These are phyloP conservation scores for Sarcophaga carnaria DNA, from an alignment of 2,888 invertebrate genomes.

Conservation along the genomic window DNA sequence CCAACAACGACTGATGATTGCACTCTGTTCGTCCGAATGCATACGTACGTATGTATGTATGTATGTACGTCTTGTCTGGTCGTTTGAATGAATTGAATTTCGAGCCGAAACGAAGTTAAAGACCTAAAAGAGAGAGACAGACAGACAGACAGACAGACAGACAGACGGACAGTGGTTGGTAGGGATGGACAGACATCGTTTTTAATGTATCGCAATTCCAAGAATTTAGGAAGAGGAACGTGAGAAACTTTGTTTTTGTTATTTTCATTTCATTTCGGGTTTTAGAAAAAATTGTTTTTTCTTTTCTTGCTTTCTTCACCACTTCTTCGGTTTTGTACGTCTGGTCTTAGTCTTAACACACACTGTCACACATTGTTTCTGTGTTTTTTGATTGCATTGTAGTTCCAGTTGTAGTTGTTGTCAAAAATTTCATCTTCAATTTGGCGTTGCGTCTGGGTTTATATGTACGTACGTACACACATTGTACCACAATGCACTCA, in stretches of 20 bases:
- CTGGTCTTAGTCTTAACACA: too few relatives aligned
- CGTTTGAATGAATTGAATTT: constrained; percentile 58
- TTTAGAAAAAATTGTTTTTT: constrained; percentile 63
- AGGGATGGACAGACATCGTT: constrained; percentile 78
- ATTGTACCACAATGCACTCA: not conserved
- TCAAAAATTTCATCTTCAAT: constrained; percentile 67
- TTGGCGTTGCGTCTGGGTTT: constrained; percentile 56
- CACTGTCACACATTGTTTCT: constrained; percentile 1
- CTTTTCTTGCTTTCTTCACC: constrained; percentile 67
- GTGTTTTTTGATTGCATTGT: constrained; percentile 18
- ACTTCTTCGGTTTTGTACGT: not conserved
- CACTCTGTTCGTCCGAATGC: constrained; percentile 17
- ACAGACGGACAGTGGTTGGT: constrained; percentile 41
- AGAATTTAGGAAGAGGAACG: constrained; percentile 81
- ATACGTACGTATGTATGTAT: too few relatives aligned
- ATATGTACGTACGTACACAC: constrained; percentile 1
- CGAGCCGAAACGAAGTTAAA: constrained; percentile 53
- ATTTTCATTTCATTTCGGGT: constrained; percentile 78
- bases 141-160: constrained; percentile 39
- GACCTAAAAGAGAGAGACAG: constrained; percentile 34
- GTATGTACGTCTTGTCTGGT: not conserved
- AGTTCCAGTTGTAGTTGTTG: constrained; percentile 41
- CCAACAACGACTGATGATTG: constrained; percentile 35
- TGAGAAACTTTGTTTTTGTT: constrained; percentile 81
- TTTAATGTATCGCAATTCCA: constrained; percentile 81